A percentile compares a stretch with the other conserved stretches of the same genome.
These are phyloP conservation scores for Ceratosolen fusciceps DNA, from an alignment of 1,140 invertebrate species.

Conservation along the genomic window DNA sequence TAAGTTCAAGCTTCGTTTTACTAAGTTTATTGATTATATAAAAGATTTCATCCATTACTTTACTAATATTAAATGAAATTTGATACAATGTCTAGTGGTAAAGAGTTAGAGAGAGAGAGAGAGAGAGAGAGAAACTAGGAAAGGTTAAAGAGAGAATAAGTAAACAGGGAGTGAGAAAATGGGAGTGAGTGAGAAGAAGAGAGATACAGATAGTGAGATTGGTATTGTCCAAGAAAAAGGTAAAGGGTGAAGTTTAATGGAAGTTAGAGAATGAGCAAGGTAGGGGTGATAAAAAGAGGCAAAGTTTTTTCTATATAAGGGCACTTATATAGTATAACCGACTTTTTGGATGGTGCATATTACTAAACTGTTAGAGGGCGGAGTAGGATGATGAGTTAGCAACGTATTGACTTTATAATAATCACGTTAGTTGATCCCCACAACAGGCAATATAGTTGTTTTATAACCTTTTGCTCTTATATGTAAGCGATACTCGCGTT, in stretches of 20 bases:
- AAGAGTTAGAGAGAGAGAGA: background rate
- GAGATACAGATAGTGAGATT: background rate
- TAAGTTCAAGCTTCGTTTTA: no score
- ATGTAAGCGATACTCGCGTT: background rate
- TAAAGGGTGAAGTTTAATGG: no score
- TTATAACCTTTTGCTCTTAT: background rate
- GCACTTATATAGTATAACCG: slow-evolving; percentile 55
- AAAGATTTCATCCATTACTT: no score
- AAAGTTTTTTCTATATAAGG: slow-evolving; percentile 11
- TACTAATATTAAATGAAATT: no score
- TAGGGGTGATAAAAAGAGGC: background rate
- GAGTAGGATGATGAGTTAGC: slow-evolving; percentile 68
- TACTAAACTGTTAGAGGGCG: slow-evolving; percentile 69
- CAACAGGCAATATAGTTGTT: slow-evolving; percentile 25
- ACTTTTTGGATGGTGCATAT: slow-evolving; percentile 65
- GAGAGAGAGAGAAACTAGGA: background rate
- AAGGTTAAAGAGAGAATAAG: no score
- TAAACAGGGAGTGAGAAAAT: background rate
- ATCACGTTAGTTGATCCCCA: slow-evolving; percentile 61
- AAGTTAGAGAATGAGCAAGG: background rate
- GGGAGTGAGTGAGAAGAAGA: background rate
- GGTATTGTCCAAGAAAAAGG: no score
- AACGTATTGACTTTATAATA: slow-evolving; percentile 71
- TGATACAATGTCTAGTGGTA: no score
- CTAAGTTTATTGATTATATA: no score